Evolutionary conservation across 2,888 invertebrate genomes (phyloP), one percentile per base, ranked within the genome.

Genomic region (Nasonovia ribisnigri): DNA sequence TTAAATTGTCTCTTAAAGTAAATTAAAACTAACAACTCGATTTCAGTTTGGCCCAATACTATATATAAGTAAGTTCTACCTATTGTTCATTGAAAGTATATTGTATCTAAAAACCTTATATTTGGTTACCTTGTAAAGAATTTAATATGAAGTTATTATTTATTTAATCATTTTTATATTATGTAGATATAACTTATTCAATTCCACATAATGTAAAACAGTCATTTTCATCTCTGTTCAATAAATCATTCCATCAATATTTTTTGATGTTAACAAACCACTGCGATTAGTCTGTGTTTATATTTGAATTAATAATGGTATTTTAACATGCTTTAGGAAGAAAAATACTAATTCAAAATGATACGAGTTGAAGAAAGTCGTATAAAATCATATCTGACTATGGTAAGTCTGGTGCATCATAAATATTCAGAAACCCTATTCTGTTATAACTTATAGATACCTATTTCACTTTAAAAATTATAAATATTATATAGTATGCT

Each of bases 351-450:
- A n/a, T 84, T 89, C 54, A 93, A 93, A 93, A 93, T 93, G 93
- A 93, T 93, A n/a, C 16, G 93, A 84, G 24, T 93, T 0, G 93
- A 93, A 51, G 93, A 93, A 42, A 93, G 60, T 67, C 93, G 67
- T 42, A n/a, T 93, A 90, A 93, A 93, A 60, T 90, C 93, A 48
- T 93, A 93, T 51, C 42, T 93, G 60, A 93, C 93, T 54, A 90
- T 93, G 90, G 93, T 93, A 93, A 90, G 90, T 43, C 26, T 13
- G 24, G 20, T 51, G 6, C n/a, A 1, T 51, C 0, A 36, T 87
- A 20, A 87, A 87, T 46, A 48, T n/a, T 29, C 36, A 51, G 8
- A 48, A 48, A n/a, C 20, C n/a, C 24, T 57, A 57, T 1, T 5
- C 1, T 42, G n/a, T 42, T 88, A 88, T 88, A 24, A 51, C 26